Percentiles rank a stretch among this genome's conserved stretches.
Evolutionary conservation across 1,140 invertebrate species (phyloP).

Genomic region (Procambarus virginalis): DNA sequence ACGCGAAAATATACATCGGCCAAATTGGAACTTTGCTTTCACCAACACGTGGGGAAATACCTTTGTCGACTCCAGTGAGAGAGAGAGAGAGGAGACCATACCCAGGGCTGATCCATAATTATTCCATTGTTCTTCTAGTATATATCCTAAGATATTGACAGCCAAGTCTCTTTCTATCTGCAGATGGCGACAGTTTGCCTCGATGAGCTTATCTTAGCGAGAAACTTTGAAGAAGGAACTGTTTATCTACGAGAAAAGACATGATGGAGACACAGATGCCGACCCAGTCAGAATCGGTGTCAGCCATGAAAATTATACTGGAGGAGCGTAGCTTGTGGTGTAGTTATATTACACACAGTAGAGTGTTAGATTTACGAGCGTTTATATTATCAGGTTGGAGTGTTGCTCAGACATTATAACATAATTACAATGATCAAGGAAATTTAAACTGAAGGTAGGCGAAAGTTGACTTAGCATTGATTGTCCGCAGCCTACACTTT

Average conservation of each 20-base stretch:
- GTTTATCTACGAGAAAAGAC: not conserved
- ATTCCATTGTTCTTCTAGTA: constrained; percentile 39
- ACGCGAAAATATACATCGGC: constrained; percentile 41
- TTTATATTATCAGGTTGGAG: not conserved
- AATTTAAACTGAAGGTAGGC: not conserved
- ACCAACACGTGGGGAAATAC: constrained; percentile 66
- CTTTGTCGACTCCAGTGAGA: constrained; percentile 48
- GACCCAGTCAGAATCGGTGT: constrained; percentile 35
- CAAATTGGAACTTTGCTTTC: constrained; percentile 53
- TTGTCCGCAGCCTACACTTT: no score
- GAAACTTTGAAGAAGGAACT: not conserved
- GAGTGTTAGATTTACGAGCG: constrained; percentile 15
- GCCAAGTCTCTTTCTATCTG: not conserved
- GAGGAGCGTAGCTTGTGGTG: constrained; percentile 28
- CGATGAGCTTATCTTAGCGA: not conserved
- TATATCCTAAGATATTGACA: constrained; percentile 8
- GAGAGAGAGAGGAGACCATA: not conserved
- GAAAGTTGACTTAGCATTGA: not conserved
- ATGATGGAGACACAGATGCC: constrained; percentile 45
- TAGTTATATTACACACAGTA: constrained; percentile 30
- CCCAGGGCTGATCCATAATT: constrained; percentile 23
- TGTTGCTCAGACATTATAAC: not conserved
- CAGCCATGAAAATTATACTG: constrained; percentile 55
- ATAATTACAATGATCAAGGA: not conserved
- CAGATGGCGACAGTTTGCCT: not conserved